Base-by-base conservation (phyloP, 2,797 vertebrate genomes). In the Gallinago stenura region DNA sequence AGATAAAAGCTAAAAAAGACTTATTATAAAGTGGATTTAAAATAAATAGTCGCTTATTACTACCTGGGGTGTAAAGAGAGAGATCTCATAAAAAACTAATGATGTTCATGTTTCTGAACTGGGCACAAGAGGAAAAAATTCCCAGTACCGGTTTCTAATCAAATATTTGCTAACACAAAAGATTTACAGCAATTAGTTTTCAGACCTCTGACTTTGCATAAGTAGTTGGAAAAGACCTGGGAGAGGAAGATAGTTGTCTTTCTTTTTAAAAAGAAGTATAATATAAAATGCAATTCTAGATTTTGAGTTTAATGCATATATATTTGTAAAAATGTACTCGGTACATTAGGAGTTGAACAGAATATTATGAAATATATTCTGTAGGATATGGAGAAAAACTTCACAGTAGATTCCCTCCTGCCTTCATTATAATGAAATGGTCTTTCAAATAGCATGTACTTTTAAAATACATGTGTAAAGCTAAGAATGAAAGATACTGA, bases 21-120 rank as follows among this genome's bases (percentile, higher is more conserved):
- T 65, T 72, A n/a, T 57, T 66, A 77, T 30, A 54, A 58, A 87
- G 78, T 13, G 2, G n/a, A 62, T 80, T 91, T 92, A 22, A 89
- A 92, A 89, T 80, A 86, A 91, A 83, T 62, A 89, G 53, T 25
- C 71, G 31, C 4, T 80, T 87, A 73, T 46, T 95, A 79, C 43
- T 77, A 77, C 43, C 60, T 87, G 13, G n/a, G 25, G 30, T 77
- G 14, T 77, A 60, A 87, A 86, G 78, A 70, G 28, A 91, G 72
- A 91, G 83, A 83, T 70, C 69, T 91, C 60, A 88, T 88, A 61
- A 91, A 88, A 88, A 78, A 8, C 17, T 64, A 79, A 80, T 70
- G 51, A 83, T 18, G 31, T 19, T 72, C 43, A 61, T 60, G 64
- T 62, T 89, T 92, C 51, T 83, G 79, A 92, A 80, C 17, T 31